Percentiles rank a stretch among this genome's conserved stretches.
These are phyloP conservation scores for Nesogale talazaci DNA, from an alignment of 2,113 vertebrate species.

Conservation along the genomic window DNA sequence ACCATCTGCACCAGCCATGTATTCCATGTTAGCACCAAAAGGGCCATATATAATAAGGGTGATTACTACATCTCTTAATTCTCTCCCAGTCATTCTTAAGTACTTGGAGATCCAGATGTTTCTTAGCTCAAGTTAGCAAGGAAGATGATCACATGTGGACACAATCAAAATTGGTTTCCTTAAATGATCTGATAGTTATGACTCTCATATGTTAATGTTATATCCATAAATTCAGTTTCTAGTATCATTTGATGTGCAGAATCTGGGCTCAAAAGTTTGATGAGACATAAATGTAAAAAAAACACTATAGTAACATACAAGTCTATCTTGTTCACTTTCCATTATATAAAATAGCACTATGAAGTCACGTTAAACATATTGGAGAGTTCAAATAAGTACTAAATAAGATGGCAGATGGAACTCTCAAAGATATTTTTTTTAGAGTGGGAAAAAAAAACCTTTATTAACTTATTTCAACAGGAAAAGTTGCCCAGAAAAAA, in stretches of 20 bases:
- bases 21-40: not conserved
- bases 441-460: no score
- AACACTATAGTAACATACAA: not conserved
- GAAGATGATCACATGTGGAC: not conserved
- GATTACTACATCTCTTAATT: not conserved
- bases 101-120: not conserved
- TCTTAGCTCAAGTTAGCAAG: not conserved
- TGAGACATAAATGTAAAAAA: not conserved
- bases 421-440: no score
- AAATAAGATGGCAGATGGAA: not conserved
- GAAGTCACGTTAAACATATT: not conserved
- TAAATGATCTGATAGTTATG: not conserved
- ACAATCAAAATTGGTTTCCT: not conserved
- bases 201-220: not conserved
- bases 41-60: not conserved
- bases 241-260: not conserved
- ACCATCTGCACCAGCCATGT: not conserved
- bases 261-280: not conserved
- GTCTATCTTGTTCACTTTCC: not conserved
- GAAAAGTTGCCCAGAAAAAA: constrained; percentile 45
- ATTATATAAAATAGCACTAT: not conserved
- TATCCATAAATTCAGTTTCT: not conserved
- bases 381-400: not conserved
- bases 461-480: constrained; percentile 55
- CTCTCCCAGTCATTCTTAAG: not conserved